phyloP scores from a whole-genome alignment of 2,888 invertebrate genomes.

The Chrysodeixis includens region DNA sequence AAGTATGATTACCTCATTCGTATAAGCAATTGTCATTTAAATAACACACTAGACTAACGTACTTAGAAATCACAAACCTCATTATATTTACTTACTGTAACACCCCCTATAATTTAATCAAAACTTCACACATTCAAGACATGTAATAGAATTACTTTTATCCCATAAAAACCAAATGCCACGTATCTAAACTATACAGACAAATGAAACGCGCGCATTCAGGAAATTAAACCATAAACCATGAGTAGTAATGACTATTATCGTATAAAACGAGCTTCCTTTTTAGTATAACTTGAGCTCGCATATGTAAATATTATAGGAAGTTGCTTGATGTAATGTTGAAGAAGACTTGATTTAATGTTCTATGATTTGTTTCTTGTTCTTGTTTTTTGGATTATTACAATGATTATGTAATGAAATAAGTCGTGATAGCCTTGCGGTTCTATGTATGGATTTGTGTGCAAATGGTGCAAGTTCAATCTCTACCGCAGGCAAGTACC shows the following conservation, averaged over 20 bases:
- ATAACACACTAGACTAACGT: background rate
- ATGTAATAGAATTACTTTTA: constrained; percentile 74
- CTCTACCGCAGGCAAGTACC: too few relatives aligned
- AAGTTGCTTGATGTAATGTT: constrained; percentile 35
- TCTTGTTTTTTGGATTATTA: background rate
- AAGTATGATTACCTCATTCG: background rate
- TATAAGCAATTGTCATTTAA: background rate
- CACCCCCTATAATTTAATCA: constrained; percentile 71
- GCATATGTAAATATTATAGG: constrained; percentile 9
- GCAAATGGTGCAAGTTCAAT: too few relatives aligned
- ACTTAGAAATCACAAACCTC: background rate
- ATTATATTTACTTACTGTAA: constrained; percentile 16
- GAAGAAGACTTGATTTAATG: background rate
- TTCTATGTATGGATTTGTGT: too few relatives aligned
- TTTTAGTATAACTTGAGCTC: constrained; percentile 58
- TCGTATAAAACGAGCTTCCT: constrained; percentile 66
- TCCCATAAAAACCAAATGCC: constrained; percentile 76
- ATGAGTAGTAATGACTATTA: constrained; percentile 73
- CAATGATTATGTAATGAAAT: background rate
- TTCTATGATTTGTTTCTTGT: background rate
- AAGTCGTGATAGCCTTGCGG: too few relatives aligned
- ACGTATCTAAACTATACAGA: constrained; percentile 69
- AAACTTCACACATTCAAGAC: constrained; percentile 70
- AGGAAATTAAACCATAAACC: constrained; percentile 87
- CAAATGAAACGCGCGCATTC: constrained; percentile 79